phyloP scores from a whole-genome alignment of 2,888 invertebrate species.

The Lithodes maja region DNA sequence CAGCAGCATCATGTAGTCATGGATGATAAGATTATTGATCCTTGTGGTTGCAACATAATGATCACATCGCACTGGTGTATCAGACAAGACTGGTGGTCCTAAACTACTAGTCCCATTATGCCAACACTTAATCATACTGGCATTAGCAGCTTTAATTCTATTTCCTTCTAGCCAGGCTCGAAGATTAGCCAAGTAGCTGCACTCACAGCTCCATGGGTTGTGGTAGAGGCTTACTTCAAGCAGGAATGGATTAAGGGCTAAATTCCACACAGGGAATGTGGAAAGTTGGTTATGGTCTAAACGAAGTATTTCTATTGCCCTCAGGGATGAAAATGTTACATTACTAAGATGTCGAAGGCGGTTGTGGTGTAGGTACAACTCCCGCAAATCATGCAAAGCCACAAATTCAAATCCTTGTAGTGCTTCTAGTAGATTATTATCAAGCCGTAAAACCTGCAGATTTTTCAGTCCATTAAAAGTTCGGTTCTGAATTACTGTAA shows the following conservation, averaged over 20 bases:
- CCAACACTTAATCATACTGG: conserved; percentile 72
- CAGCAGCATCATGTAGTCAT: conserved; percentile 85
- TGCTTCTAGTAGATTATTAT: conserved; percentile 87
- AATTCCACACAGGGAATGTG: conserved; percentile 90
- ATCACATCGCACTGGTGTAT: conserved; percentile 61
- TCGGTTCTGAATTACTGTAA: conserved; percentile 89
- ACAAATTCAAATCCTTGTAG: conserved; percentile 89
- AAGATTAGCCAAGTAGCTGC: conserved; percentile 84
- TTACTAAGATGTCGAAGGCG: conserved; percentile 88
- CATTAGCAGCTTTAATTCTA: conserved; percentile 87
- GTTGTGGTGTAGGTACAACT: conserved; percentile 91
- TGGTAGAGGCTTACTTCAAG: conserved; percentile 88
- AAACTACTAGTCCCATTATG: conserved; percentile 59
- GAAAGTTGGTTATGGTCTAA: conserved; percentile 89
- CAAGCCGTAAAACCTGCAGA: conserved; percentile 87
- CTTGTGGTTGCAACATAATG: conserved; percentile 67
- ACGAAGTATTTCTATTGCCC: conserved; percentile 88
- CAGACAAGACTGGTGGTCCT: conserved; percentile 60
- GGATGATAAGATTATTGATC: conserved; percentile 73
- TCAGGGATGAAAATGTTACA: conserved; percentile 87
- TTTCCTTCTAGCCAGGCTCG: conserved; percentile 87
- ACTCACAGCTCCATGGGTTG: conserved; percentile 95
- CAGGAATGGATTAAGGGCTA: conserved; percentile 87
- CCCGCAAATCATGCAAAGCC: conserved; percentile 86
- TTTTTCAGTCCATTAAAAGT: conserved; percentile 91